These are phyloP conservation scores for Tychaedon coryphoeus DNA, from an alignment of 2,113 vertebrate species.

Conservation along the genomic window DNA sequence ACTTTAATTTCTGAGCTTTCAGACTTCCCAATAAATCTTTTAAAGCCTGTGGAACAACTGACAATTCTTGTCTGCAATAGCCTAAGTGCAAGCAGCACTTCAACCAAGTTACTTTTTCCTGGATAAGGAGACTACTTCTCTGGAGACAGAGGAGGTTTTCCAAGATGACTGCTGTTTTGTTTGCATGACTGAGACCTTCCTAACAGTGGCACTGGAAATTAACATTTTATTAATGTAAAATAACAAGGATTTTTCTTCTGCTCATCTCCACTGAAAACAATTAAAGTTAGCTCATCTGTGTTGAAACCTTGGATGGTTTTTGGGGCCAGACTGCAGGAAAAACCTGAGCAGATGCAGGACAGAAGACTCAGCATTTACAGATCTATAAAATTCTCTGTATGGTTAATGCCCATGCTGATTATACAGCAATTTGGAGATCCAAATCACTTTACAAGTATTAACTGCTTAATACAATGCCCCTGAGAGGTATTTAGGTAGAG, in stretches of 20 bases:
- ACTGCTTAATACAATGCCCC: conserved; percentile 21
- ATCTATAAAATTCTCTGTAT: not conserved
- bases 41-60: not conserved
- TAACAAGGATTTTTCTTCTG: not conserved
- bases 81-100: not conserved
- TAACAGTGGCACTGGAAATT: not conserved
- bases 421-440: conserved; percentile 24
- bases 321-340: not conserved
- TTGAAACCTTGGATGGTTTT: not conserved
- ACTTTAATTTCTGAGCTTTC: conserved; percentile 5
- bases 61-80: not conserved
- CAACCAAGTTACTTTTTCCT: not conserved
- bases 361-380: conserved; percentile 14
- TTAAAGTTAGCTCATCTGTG: not conserved
- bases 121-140: not conserved
- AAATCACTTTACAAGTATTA: conserved; percentile 57
- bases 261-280: not conserved
- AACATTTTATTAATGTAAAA: not conserved
- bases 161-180: not conserved
- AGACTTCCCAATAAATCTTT: not conserved
- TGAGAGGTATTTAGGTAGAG: conserved; percentile 38
- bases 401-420: conserved; percentile 37
- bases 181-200: not conserved
- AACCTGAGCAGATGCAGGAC: not conserved
- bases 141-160: not conserved